Evolutionary conservation across 2,113 vertebrate genomes (phyloP).

Genomic region (Solea senegalensis): DNA sequence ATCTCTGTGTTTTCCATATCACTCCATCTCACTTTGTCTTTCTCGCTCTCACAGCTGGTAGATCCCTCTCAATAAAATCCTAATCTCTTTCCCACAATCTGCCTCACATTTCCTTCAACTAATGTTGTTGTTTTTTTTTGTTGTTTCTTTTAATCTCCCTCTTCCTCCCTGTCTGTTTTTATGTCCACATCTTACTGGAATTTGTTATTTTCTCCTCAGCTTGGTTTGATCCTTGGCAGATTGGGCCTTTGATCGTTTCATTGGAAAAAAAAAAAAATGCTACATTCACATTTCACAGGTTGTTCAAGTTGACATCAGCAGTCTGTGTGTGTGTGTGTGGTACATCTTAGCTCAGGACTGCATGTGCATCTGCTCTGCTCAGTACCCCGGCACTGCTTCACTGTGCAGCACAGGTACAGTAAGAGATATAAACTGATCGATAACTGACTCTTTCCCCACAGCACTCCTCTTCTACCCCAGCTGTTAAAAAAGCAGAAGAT

Average conservation of each 20-base stretch:
- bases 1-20: slow-evolving; percentile 53
- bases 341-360: slow-evolving; percentile 41
- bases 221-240: slow-evolving; percentile 73
- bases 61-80: slow-evolving; percentile 60
- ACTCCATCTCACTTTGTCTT: slow-evolving; percentile 50
- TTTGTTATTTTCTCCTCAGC: slow-evolving; percentile 72
- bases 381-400: slow-evolving; percentile 28
- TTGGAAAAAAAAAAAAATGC: slow-evolving; percentile 69
- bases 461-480: slow-evolving; percentile 39
- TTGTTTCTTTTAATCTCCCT: slow-evolving; percentile 48
- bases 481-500: slow-evolving; percentile 66
- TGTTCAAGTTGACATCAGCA: slow-evolving; percentile 81
- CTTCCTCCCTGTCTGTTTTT: slow-evolving; percentile 53
- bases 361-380: slow-evolving; percentile 32
- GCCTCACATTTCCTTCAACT: slow-evolving; percentile 55
- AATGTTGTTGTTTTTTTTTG: slow-evolving; percentile 6
- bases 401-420: slow-evolving; percentile 49
- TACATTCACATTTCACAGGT: slow-evolving; percentile 92
- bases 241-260: slow-evolving; percentile 77
- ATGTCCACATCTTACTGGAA: slow-evolving; percentile 60
- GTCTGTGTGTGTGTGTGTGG: slow-evolving; percentile 66
- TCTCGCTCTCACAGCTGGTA: slow-evolving; percentile 46
- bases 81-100: slow-evolving; percentile 55
- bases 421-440: slow-evolving; percentile 54
- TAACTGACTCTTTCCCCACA: slow-evolving; percentile 58